These are phyloP conservation scores for Heteronetta atricapilla DNA, from an alignment of 2,113 vertebrate genomes.

Conservation along the genomic window DNA sequence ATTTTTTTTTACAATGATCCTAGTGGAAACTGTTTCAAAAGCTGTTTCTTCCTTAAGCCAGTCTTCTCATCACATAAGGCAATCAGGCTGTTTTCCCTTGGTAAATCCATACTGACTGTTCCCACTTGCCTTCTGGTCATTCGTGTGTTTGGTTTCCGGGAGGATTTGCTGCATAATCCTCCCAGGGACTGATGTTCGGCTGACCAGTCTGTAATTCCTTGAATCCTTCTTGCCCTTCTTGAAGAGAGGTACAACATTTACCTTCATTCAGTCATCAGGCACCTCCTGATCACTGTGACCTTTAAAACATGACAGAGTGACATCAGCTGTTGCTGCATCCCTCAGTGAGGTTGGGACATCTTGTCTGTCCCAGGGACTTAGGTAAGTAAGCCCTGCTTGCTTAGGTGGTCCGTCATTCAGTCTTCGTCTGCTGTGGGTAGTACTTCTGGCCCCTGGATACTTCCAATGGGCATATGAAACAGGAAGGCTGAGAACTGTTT, in stretches of 20 bases:
- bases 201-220: not conserved
- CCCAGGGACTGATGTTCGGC: not conserved
- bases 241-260: not conserved
- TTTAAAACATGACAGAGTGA: not conserved
- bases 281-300: not conserved
- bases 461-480: not conserved
- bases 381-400: not conserved
- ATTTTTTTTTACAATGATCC: not conserved
- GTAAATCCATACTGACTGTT: not conserved
- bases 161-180: not conserved
- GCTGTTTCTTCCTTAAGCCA: not conserved
- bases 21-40: not conserved
- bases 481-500: not conserved
- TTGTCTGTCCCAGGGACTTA: not conserved
- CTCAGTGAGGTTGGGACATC: not conserved
- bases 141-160: not conserved
- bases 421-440: not conserved
- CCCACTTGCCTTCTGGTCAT: not conserved
- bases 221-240: not conserved
- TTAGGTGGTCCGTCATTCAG: not conserved
- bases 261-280: not conserved
- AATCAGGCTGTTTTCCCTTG: not conserved
- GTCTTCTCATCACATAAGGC: not conserved
- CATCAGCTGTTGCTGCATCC: not conserved
- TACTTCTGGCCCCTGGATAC: not conserved